Base-by-base conservation (phyloP, 1,140 invertebrate species). In the Diorhabda sublineata region DNA sequence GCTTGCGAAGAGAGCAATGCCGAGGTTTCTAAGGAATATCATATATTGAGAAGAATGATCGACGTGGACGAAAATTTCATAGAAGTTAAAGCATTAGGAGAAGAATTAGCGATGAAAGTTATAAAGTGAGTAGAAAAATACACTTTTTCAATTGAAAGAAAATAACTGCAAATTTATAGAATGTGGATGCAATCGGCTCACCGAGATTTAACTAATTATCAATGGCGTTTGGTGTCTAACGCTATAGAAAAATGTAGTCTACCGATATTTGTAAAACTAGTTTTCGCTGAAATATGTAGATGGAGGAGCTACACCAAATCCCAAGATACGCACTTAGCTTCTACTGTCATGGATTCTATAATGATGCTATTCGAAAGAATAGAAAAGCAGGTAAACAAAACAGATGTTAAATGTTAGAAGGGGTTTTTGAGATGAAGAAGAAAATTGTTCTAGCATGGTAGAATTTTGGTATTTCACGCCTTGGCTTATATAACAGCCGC, bases 281-380 rank as follows among this genome's bases (percentile, higher is more conserved):
- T 98, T 0, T 97, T 96, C 83, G 95, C 95, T 6, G 96, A 98
- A 83, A 94, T 98, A 7, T 97, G 94, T 78, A 85, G 95, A 66
- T 99, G 97, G 97, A 89, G 96, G 61, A 98, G 96, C 69, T 99
- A 98, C 79, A 97, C 95, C 0, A 94, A 94, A 80, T 92, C 94
- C 0, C 91, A 94, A 71, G 94, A 96, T 73, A 98, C 95, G 0
- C 90, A 93, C 75, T 83, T 98, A 52, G 95, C 96, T 0, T 93
- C 92, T 43, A 97, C 94, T 4, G 96, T 99, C 0, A 98, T 97
- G 91, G 96, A 98, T 78, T 96, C 93, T 9, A 99, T 99, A 75
- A 97, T 97, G 90, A 94, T 98, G 89, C 83, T 98, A 2, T 97
- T 97, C 79, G 95, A 97, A 76, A 86, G 95, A 72, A 96, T 97